Percentiles rank a stretch among this genome's conserved stretches.
These are phyloP conservation scores for Cisticola juncidis DNA, from an alignment of 2,113 vertebrate genomes.

Conservation along the genomic window DNA sequence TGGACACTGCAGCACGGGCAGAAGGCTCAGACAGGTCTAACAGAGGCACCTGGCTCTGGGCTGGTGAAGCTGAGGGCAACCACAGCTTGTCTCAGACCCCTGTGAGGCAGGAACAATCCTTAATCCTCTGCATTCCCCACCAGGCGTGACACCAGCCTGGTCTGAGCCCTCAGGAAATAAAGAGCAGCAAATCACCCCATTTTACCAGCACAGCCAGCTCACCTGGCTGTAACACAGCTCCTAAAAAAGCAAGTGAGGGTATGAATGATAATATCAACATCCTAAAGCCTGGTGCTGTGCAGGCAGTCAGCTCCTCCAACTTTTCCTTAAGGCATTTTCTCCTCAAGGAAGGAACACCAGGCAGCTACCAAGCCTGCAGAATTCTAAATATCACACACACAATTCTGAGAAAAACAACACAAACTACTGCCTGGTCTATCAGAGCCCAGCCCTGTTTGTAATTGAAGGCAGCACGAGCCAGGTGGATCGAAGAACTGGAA, in stretches of 20 bases:
- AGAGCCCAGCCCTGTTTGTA: not conserved
- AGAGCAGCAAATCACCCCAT: not conserved
- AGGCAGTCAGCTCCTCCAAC: not conserved
- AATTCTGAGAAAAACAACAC: not conserved
- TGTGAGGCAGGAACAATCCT: not conserved
- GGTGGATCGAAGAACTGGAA: not conserved
- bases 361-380: not conserved
- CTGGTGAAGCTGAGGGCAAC: not conserved
- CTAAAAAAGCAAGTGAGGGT: not conserved
- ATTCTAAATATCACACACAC: not conserved
- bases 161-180: not conserved
- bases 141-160: rapidly evolving
- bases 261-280: not conserved
- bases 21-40: not conserved
- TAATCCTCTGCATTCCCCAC: too few relatives aligned
- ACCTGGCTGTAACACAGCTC: rapidly evolving
- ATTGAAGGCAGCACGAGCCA: not conserved
- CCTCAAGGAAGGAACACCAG: not conserved
- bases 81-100: not conserved
- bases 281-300: not conserved
- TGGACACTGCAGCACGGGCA: not conserved
- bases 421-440: not conserved
- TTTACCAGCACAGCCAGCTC: not conserved
- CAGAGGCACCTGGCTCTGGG: not conserved
- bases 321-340: not conserved